These are phyloP conservation scores for Amia ocellicauda DNA, from an alignment of 2,113 vertebrate species.

Conservation along the genomic window DNA sequence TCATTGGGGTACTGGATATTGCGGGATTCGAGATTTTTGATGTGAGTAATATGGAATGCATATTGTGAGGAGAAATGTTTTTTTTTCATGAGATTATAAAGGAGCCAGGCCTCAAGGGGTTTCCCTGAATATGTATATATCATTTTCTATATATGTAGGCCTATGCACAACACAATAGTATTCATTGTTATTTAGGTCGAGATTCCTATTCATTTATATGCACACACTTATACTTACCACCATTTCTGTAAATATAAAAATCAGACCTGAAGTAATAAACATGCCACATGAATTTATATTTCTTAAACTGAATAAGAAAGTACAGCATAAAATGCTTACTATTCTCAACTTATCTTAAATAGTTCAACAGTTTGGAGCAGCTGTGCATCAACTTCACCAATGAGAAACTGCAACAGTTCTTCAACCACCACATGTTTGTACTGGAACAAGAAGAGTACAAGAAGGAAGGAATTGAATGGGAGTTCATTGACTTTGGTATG, in stretches of 20 bases:
- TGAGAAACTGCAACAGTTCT: conserved; percentile 68
- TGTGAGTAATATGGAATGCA: conserved; percentile 20
- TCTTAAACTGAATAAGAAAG: conserved; percentile 13
- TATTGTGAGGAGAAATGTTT: no score
- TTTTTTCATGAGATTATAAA: no score
- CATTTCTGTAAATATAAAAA: no score
- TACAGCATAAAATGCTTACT: no score
- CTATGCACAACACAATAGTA: no score
- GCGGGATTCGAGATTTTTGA: conserved; percentile 30
- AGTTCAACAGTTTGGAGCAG: conserved; percentile 76
- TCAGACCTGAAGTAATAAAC: not conserved
- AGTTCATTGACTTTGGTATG: conserved; percentile 67
- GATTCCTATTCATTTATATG: no score
- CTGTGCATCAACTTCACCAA: conserved; percentile 72
- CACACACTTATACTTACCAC: no score
- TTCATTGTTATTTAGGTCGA: no score
- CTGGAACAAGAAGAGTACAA: conserved; percentile 68
- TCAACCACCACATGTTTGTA: conserved; percentile 58
- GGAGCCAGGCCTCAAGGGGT: no score
- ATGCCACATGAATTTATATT: not conserved
- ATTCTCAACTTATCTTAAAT: not conserved
- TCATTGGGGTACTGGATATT: conserved; percentile 24
- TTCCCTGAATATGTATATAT: no score
- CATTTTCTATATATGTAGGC: no score
- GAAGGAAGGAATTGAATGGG: conserved; percentile 65